Evolutionary conservation across 2,797 vertebrate genomes (phyloP).

Genomic region (Champsocephalus esox): DNA sequence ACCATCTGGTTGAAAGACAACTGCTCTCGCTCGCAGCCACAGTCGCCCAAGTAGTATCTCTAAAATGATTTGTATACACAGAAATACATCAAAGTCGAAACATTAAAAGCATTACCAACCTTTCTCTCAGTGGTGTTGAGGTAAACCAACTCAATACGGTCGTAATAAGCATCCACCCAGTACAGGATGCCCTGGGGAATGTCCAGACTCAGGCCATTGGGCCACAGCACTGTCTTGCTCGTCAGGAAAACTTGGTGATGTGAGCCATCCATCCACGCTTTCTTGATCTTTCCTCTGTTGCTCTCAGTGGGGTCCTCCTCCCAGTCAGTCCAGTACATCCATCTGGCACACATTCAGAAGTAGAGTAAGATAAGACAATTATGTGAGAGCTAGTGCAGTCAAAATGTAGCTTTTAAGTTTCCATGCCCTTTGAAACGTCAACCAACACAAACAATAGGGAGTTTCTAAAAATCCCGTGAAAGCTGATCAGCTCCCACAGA

Average conservation of each 20-base stretch:
- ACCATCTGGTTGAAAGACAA: too few relatives aligned
- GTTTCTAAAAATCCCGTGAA: conserved; percentile 15
- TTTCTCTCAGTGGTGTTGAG: conserved; percentile 92
- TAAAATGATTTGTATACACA: neutral
- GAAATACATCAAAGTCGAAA: neutral
- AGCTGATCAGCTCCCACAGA: conserved; percentile 25
- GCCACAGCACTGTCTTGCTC: conserved; percentile 97
- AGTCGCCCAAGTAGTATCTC: too few relatives aligned
- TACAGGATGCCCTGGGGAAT: conserved; percentile 93
- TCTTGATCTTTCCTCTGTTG: conserved; percentile 95
- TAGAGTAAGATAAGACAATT: conserved; percentile 1
- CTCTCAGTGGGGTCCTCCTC: conserved; percentile 97
- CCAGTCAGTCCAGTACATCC: conserved; percentile 99
- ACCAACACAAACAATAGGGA: conserved; percentile 1
- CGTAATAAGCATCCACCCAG: conserved; percentile 98
- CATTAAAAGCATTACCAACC: conserved; percentile 70
- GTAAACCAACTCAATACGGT: conserved; percentile 95
- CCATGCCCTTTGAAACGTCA: conserved; percentile 24
- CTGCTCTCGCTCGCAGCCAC: too few relatives aligned
- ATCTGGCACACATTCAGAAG: conserved; percentile 79
- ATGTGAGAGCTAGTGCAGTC: neutral
- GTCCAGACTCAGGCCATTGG: conserved; percentile 96
- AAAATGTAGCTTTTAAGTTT: conserved; percentile 15
- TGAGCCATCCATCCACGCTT: conserved; percentile 98
- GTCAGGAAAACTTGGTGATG: conserved; percentile 93